Conservation (phyloP, 2,888 invertebrate genomes). For the Deilephila porcellus region DNA sequence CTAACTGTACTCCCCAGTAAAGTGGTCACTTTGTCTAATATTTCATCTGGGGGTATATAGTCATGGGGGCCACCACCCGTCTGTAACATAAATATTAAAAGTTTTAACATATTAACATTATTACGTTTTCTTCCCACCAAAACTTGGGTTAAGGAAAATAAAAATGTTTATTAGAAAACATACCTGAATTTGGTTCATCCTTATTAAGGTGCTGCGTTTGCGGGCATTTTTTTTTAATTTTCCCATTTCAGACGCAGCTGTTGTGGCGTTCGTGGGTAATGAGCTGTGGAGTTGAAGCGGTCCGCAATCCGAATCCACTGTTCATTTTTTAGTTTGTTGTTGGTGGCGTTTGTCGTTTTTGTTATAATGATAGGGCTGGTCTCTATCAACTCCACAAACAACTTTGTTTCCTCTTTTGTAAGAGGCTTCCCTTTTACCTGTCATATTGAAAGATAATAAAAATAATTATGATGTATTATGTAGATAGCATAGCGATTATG, state of each 20-base stretch:
- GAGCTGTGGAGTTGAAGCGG: background rate
- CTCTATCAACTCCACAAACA: constrained; percentile 6
- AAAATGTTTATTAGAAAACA: too few relatives aligned
- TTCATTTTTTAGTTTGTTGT: constrained; percentile 9
- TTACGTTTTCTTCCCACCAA: too few relatives aligned
- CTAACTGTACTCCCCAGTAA: background rate
- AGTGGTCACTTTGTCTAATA: background rate
- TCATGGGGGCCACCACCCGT: too few relatives aligned
- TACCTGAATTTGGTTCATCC: too few relatives aligned
- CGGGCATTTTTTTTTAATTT: too few relatives aligned
- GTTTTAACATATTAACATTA: too few relatives aligned
- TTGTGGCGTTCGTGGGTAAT: background rate
- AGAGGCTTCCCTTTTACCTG: background rate
- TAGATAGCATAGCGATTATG: too few relatives aligned
- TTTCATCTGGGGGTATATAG: background rate
- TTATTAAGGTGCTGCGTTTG: too few relatives aligned
- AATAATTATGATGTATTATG: background rate
- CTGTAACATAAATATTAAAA: too few relatives aligned
- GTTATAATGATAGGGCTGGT: background rate
- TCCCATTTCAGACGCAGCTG: too few relatives aligned
- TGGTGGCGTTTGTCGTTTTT: background rate
- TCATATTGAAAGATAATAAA: background rate
- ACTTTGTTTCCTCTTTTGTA: background rate
- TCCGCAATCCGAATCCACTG: background rate
- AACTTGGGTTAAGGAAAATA: too few relatives aligned